Evolutionary conservation across 1,140 invertebrate species (phyloP).

Genomic region (Lepidurus couesii): DNA sequence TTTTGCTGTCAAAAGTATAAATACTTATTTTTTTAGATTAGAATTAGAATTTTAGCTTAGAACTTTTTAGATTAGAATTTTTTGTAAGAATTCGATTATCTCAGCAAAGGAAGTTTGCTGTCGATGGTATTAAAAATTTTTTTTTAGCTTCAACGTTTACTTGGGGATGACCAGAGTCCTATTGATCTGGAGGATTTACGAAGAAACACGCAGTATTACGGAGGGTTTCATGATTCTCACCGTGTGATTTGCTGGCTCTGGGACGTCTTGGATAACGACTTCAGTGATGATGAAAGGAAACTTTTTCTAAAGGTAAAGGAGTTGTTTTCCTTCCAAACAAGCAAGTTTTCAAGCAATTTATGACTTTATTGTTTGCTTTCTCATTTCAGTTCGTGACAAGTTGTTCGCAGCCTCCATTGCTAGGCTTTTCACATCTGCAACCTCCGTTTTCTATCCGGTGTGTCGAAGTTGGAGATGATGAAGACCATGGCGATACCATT

Average conservation of each 20-base stretch:
- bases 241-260: conserved; percentile 96
- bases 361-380: conserved; percentile 33
- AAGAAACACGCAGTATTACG: conserved; percentile 95
- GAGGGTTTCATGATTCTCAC: conserved; percentile 98
- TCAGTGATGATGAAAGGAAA: conserved; percentile 80
- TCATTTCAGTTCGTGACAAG: conserved; percentile 91
- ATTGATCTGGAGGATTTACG: conserved; percentile 86
- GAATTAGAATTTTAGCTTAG: background rate
- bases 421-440: conserved; percentile 95
- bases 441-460: conserved; percentile 98
- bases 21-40: background rate
- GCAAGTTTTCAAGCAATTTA: background rate
- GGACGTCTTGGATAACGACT: conserved; percentile 96
- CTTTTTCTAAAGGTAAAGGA: conserved; percentile 78
- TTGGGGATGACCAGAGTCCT: conserved; percentile 84
- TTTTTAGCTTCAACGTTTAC: conserved; percentile 70
- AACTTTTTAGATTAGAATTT: background rate
- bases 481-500: conserved; percentile 94
- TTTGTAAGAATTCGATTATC: background rate
- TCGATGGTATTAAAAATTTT: background rate
- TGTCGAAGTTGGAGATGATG: conserved; percentile 97
- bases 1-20: conserved; percentile 14
- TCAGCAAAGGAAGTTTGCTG: too few relatives aligned
- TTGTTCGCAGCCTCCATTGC: conserved; percentile 93
- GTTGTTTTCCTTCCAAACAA: conserved; percentile 8